Evolutionary conservation across 2,797 vertebrate species (phyloP).

Genomic region (Zenarchopterus dispar): DNA sequence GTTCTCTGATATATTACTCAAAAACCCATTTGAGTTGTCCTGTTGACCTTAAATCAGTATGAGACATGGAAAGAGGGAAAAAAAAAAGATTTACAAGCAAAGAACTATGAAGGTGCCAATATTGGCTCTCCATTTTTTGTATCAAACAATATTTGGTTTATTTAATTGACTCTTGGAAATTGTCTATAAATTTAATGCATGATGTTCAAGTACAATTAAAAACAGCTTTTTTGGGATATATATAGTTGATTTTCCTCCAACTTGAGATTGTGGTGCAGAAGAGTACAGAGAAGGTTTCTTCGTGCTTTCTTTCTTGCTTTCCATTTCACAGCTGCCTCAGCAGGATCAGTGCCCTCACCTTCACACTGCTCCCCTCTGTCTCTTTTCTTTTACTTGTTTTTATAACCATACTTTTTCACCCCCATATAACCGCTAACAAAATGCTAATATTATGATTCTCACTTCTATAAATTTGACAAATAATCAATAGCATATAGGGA

Average conservation of each 20-base stretch:
- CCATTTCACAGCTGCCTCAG: slow-evolving; percentile 60
- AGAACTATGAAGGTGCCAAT: too few relatives aligned
- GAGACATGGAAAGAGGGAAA: too few relatives aligned
- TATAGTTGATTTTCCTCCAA: slow-evolving; percentile 4
- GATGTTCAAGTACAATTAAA: slow-evolving; percentile 16
- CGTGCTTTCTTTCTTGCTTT: slow-evolving; percentile 47
- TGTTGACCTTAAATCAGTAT: too few relatives aligned
- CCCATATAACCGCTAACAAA: not conserved
- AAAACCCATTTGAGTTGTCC: too few relatives aligned
- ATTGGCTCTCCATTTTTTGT: too few relatives aligned
- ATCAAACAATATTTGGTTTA: slow-evolving; percentile 50
- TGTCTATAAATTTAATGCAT: slow-evolving; percentile 28
- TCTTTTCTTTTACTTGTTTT: slow-evolving; percentile 9
- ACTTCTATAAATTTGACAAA: slow-evolving; percentile 2
- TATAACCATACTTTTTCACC: slow-evolving; percentile 13
- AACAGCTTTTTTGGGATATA: slow-evolving; percentile 52
- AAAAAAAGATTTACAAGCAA: too few relatives aligned
- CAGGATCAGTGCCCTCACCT: slow-evolving; percentile 33
- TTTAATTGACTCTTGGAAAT: slow-evolving; percentile 50
- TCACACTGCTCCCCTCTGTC: slow-evolving; percentile 19
- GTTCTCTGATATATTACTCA: too few relatives aligned
- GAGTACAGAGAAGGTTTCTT: slow-evolving; percentile 37
- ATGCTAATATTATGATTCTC: not conserved
- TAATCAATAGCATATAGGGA: not conserved
- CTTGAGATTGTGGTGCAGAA: not conserved